These are phyloP conservation scores for Heliconius charithonia DNA, from an alignment of 2,888 invertebrate genomes.

Conservation along the genomic window DNA sequence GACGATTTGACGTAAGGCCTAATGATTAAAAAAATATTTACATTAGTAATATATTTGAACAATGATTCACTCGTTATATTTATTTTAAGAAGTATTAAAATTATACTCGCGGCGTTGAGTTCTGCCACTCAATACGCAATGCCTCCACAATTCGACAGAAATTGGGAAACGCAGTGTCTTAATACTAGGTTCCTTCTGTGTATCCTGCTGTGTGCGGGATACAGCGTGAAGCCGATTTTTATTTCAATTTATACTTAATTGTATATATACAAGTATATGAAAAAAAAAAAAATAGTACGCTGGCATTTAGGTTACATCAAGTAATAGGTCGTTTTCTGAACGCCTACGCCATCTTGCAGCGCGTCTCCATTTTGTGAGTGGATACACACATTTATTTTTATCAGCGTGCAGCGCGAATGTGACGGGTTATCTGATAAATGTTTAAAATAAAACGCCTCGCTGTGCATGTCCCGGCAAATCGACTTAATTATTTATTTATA, in stretches of 20 bases:
- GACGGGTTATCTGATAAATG: constrained; percentile 69
- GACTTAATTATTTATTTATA: constrained; percentile 62
- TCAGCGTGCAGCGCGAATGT: constrained; percentile 57
- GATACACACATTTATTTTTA: constrained; percentile 68
- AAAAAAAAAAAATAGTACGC: constrained; percentile 19
- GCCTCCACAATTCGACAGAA: too few relatives aligned
- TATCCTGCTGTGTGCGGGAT: too few relatives aligned
- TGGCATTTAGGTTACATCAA: constrained; percentile 16
- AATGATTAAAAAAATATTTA: background rate
- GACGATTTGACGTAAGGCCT: background rate
- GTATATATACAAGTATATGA: background rate
- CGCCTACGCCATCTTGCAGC: constrained; percentile 20
- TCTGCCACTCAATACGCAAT: too few relatives aligned
- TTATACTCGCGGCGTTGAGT: background rate
- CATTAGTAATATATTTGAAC: background rate
- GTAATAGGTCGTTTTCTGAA: constrained; percentile 29
- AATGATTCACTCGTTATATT: background rate
- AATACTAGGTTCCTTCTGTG: too few relatives aligned
- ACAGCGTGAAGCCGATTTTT: too few relatives aligned
- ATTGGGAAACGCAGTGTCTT: too few relatives aligned
- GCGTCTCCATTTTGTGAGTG: constrained; percentile 48
- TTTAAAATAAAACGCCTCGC: constrained; percentile 59
- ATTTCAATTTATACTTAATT: too few relatives aligned
- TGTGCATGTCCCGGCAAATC: constrained; percentile 61
- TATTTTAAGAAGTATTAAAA: background rate